Percentiles rank a stretch among this genome's conserved stretches.
Conservation (phyloP, 37 sponge, comb jelly and placozoan genomes). For the Aphrocallistes beatrix region DNA sequence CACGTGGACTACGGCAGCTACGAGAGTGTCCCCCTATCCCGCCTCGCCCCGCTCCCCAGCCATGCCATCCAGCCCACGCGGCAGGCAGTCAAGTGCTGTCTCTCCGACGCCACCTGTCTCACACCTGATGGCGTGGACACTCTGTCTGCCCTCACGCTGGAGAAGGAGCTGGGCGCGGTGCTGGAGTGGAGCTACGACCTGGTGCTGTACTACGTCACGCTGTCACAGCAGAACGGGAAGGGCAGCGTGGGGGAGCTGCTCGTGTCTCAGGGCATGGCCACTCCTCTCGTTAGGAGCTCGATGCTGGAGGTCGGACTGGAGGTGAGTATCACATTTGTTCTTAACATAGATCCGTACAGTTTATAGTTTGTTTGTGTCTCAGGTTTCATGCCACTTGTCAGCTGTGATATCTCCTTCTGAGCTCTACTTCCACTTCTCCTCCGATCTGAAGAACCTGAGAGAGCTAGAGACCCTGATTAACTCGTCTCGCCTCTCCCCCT, state of each 20-base stretch:
- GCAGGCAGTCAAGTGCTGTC: slow-evolving; percentile 9
- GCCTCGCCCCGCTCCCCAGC: not conserved
- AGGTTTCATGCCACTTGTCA: not conserved
- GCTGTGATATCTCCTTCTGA: not conserved
- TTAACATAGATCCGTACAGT: not conserved
- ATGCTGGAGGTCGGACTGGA: not conserved
- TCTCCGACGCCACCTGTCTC: not conserved
- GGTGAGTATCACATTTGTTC: not conserved
- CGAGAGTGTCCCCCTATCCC: not conserved
- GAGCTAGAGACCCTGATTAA: not conserved
- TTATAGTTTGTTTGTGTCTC: not conserved
- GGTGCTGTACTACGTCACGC: not conserved
- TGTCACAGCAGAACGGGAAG: not conserved
- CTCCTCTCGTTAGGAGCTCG: not conserved
- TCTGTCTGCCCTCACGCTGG: not conserved
- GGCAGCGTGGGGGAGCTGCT: not conserved
- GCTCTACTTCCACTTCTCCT: not conserved
- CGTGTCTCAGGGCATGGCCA: not conserved
- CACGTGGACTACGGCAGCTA: not conserved
- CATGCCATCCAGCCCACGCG: not conserved
- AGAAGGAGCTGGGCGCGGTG: not conserved
- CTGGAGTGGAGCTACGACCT: not conserved
- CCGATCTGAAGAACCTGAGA: not conserved
- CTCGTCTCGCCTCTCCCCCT: slow-evolving; percentile 2
- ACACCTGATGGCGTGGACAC: not conserved